Percentiles rank a stretch among this genome's conserved stretches.
Evolutionary conservation across 2,797 vertebrate genomes (phyloP).

Genomic region (Microcaecilia unicolor): DNA sequence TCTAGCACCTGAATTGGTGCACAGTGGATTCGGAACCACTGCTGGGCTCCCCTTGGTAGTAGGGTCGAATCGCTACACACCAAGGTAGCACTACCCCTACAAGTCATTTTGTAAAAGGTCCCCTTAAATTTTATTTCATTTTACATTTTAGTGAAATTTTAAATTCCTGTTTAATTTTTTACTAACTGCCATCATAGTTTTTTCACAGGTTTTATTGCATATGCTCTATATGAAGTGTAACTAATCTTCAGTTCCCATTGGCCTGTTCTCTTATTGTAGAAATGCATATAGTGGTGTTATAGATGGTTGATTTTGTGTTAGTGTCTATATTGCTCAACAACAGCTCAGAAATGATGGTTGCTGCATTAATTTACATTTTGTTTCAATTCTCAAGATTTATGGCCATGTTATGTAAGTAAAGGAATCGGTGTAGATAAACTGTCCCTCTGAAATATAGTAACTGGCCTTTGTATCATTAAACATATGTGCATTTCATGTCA

Average conservation of each 20-base stretch:
- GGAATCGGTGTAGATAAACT: slow-evolving; percentile 1
- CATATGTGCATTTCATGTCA: background rate
- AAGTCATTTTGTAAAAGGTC: no score
- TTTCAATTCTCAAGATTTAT: slow-evolving; percentile 15
- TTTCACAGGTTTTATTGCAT: no score
- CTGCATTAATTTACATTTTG: slow-evolving; percentile 3
- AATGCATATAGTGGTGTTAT: slow-evolving; percentile 5
- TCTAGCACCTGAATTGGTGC: no score
- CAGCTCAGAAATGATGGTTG: slow-evolving; percentile 3
- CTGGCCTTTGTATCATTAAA: background rate
- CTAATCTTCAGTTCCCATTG: background rate
- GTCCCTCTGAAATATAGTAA: slow-evolving; percentile 6
- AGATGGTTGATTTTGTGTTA: slow-evolving; percentile 4
- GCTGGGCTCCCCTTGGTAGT: no score
- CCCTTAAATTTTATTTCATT: no score
- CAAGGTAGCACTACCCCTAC: no score
- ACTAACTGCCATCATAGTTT: no score
- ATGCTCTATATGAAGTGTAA: background rate
- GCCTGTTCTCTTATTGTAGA: slow-evolving; percentile 4
- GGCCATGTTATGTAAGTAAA: background rate
- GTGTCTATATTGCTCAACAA: background rate
- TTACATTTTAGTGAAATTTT: no score
- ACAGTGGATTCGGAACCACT: no score
- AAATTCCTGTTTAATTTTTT: no score
- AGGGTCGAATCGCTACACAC: no score